Evolutionary conservation across 2,888 invertebrate species (phyloP), one percentile per base, ranked within the genome.

Genomic region (Onthophagus sagittarius): DNA sequence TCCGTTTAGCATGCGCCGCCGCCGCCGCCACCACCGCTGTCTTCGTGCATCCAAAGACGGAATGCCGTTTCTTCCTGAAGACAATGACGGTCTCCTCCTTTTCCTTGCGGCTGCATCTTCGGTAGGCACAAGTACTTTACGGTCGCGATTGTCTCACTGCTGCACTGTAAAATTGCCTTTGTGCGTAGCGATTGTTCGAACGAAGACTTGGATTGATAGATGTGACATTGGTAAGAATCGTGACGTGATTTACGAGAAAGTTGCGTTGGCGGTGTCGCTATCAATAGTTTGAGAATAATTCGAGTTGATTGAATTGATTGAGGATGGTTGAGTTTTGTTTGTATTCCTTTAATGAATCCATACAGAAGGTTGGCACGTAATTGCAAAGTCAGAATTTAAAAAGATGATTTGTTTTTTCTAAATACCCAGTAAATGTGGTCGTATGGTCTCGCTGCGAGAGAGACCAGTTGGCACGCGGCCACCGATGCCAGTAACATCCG

Each of bases 401-500:
- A 23, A 23, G 23, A 23, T 23, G 23, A 23, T 23, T 23, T 23
- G 23, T 23, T 23, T 23, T 23, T 23, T 23, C 23, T 23, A 23
- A 23, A 23, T 23, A 23, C 2, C 23, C 23, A 2, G 23, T 23
- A 53, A 53, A 11, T 11, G 39, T 11, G 39, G 7, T 53, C 39
- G 7, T 11, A 11, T 11, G 39, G 11, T 53, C 39, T 53, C 39
- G 39, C 39, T 53, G 39, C 11, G 39, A 53, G 39, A 53, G 39
- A 67, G 67, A 64, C 15, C 23, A 31, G 67, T 32, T 67, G 67
- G 67, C 67, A 67, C 15, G 31, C 31, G 32, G 67, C 67, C 67
- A 67, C 67, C 32, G 67, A 67, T 31, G 67, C 23, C 67, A 15
- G 67, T 23, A 67, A 32, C 23, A 67, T 67, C 67, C 67, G 67